Base-by-base conservation (phyloP, 1,140 invertebrate genomes). In the Diorhabda elongata region DNA sequence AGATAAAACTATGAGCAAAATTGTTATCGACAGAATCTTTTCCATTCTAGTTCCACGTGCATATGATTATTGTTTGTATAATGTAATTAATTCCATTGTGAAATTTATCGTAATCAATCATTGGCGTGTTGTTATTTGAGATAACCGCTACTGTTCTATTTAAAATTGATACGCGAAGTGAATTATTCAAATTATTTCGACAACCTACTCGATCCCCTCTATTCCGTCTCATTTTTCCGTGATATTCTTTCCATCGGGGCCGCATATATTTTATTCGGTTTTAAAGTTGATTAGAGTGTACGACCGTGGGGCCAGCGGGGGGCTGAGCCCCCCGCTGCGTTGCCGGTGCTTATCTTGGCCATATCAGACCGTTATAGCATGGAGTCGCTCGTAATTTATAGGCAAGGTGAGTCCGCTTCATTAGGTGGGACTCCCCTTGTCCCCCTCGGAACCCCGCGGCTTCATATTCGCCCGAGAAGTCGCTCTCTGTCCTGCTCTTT, bases 301-400 rank as follows among this genome's bases (percentile, higher is more conserved):
- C 76, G 76, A 75, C 47, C 73, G 76, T 64, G 73, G 64, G 69
- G 69, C 58, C 77, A 77, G 76, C 77, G 78, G 78, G 79, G 71
- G 76, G 71, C 61, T 8, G 73, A 66, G 71, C 75, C 77, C 78
- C 79, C 79, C 77, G 77, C 76, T 66, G 79, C 67, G 75, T 74
- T 73, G 72, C 75, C 73, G 78, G 74, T 76, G 79, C 77, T 80
- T 80, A 80, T 80, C 79, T 79, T 76, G 78, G 76, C 78, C 79
- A 77, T 78, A 80, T 80, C 79, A 75, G 75, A 79, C 76, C 77
- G 78, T 78, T 79, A 77, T 78, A 77, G 76, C 78, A 79, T 79
- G 78, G 74, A 79, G 76, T 77, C 76, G 73, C 70, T 71, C 74
- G 78, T 80, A 79, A 80, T 80, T 80, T 80, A 80, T 80, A 79